Evolutionary conservation across 2,797 vertebrate genomes (phyloP).

Genomic region (Borostomias antarcticus): DNA sequence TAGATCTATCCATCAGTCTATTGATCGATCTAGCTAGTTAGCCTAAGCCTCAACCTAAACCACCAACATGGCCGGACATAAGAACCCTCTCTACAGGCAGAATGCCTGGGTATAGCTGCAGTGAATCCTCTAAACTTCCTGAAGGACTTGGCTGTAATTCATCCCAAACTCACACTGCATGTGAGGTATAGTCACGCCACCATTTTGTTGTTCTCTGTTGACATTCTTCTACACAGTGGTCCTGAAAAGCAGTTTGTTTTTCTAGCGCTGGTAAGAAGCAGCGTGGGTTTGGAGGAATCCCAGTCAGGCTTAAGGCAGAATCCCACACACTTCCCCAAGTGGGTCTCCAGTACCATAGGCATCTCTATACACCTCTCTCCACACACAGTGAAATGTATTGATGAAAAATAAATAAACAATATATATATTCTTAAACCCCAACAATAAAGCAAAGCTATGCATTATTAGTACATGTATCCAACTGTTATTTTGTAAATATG

Average conservation of each 20-base stretch:
- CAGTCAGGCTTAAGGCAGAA: neutral
- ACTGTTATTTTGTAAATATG: conserved; percentile 60
- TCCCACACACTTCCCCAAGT: neutral
- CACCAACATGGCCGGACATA: too few relatives aligned
- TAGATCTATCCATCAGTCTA: too few relatives aligned
- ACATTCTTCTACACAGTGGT: neutral
- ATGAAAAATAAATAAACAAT: conserved; percentile 72
- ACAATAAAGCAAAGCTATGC: conserved; percentile 57
- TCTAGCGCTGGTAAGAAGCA: neutral
- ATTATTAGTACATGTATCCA: conserved; percentile 45
- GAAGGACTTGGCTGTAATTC: too few relatives aligned
- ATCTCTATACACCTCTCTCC: conserved; percentile 48
- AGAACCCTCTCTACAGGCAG: too few relatives aligned
- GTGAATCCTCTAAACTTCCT: too few relatives aligned
- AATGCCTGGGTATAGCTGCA: too few relatives aligned
- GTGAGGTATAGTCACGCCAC: too few relatives aligned
- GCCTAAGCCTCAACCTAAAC: too few relatives aligned
- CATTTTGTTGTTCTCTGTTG: too few relatives aligned
- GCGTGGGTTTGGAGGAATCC: neutral
- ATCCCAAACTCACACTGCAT: conserved; percentile 16
- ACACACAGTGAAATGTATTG: conserved; percentile 54
- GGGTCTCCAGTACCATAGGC: conserved; percentile 33
- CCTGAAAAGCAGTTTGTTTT: too few relatives aligned
- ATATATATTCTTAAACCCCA: conserved; percentile 39
- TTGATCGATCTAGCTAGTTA: too few relatives aligned